Conservation (phyloP, 2,888 invertebrate species). For the Diplolepis rosae region DNA sequence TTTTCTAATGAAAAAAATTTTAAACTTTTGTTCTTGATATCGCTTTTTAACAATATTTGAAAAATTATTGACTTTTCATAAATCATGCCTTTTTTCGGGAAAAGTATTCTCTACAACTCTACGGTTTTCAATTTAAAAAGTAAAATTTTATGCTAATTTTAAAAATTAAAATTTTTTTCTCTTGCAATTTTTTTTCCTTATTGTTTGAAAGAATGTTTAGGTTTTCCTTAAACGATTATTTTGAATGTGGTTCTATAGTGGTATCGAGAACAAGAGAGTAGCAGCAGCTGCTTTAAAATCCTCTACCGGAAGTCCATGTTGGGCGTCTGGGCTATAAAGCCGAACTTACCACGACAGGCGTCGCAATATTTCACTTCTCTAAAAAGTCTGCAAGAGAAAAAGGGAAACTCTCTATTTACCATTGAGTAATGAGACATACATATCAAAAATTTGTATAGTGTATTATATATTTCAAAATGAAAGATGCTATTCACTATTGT, state of each 20-base stretch:
- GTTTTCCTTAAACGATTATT: conserved; percentile 15
- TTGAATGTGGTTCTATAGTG: conserved; percentile 34
- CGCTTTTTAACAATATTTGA: too few species aligned
- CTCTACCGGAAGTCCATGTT: conserved; percentile 50
- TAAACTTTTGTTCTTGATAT: too few species aligned
- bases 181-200: too few species aligned
- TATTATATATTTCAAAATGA: neutral
- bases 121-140: too few species aligned
- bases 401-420: conserved; percentile 5
- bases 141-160: too few species aligned
- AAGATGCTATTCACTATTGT: too few species aligned
- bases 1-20: too few species aligned
- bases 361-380: conserved; percentile 60
- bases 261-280: conserved; percentile 43
- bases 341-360: conserved; percentile 57
- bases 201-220: too few species aligned
- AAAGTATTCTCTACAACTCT: too few species aligned
- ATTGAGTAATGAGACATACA: conserved; percentile 1
- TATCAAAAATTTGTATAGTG: neutral
- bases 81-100: too few species aligned
- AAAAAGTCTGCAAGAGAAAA: conserved; percentile 34
- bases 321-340: conserved; percentile 54
- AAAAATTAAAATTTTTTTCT: too few species aligned
- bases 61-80: too few species aligned
- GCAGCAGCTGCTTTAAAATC: conserved; percentile 49